Base-by-base conservation (phyloP, 2,113 vertebrate species). In the Grammomys surdaster region DNA sequence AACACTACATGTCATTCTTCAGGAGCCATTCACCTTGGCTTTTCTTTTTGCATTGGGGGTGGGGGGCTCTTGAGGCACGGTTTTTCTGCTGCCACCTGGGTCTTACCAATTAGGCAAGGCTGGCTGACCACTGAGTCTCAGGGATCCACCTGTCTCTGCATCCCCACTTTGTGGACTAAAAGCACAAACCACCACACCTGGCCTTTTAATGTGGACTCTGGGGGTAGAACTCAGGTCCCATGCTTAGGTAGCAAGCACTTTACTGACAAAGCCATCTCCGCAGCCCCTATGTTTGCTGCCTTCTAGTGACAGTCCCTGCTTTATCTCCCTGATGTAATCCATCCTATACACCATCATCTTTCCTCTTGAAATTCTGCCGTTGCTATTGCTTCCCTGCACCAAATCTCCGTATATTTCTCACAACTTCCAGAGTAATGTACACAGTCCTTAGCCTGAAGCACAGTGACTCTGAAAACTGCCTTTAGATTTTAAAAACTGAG, bases 341-440 rank as follows among this genome's bases (percentile, higher is more conserved):
- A 56, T 54, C 81, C 36, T 33, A 17, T 46, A 60, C 1, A 58
- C 63, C 3, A 26, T 58, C 63, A 65, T 40, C 51, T 56, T 36
- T 63, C 60, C 60, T 94, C 48, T 94, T 86, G 48, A 91, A 80
- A 84, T 56, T 12, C 67, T 73, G 4, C 65, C 20, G 1, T 77
- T n/a, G 22, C 33, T 81, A 31, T 58, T 88, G 43, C 40, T 86
- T 90, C 76, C 36, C 24, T 95, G 40, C 40, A 16, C 78, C 10
- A 70, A 28, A 65, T 76, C 69, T 89, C 72, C 51, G 69, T 3
- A 60, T 28, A 22, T 51, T 88, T 87, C 36, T 73, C 60, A 69
- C 14, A 75, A 40, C 73, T 91, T 92, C 89, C 36, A 90, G 72
- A 96, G 84, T 58, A 16, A 88, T 72, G n/a, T 63, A 70, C 73